A percentile compares a stretch with the other conserved stretches of the same genome.
Evolutionary conservation across 2,888 invertebrate species (phyloP).

Genomic region (Heliconius ethilla): DNA sequence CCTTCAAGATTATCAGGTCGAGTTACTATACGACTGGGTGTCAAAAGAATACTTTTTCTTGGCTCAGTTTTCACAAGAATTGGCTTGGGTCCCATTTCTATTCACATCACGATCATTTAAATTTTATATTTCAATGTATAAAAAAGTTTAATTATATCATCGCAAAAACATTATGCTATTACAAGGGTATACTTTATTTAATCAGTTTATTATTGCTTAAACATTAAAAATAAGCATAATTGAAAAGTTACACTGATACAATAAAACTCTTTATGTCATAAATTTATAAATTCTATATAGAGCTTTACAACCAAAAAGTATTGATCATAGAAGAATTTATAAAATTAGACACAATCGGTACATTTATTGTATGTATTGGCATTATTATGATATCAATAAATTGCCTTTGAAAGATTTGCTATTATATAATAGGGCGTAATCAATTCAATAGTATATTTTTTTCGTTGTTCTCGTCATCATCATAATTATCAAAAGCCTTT

Average conservation of each 20-base stretch:
- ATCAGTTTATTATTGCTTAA: conserved; percentile 10
- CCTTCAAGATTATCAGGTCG: conserved; percentile 60
- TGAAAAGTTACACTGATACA: background rate
- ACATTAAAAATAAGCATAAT: conserved; percentile 5
- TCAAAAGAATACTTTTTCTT: conserved; percentile 55
- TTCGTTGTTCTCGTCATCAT: no score
- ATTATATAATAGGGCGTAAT: no score
- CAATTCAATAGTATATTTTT: no score
- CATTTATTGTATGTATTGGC: no score
- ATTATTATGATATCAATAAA: background rate
- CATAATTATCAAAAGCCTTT: no score
- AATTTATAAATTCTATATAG: conserved; percentile 1
- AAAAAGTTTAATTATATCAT: background rate
- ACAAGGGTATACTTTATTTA: background rate
- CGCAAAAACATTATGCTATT: background rate
- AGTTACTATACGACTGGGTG: conserved; percentile 59
- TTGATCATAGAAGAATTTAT: background rate
- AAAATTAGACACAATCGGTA: background rate
- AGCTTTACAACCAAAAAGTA: conserved; percentile 8
- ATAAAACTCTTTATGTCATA: conserved; percentile 5
- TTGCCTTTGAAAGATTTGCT: background rate
- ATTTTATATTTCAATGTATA: background rate
- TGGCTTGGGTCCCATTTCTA: conserved; percentile 49
- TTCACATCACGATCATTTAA: background rate
- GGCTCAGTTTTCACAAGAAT: conserved; percentile 49